phyloP scores from a whole-genome alignment of 2,113 vertebrate genomes.

The Pseudonaja textilis region DNA sequence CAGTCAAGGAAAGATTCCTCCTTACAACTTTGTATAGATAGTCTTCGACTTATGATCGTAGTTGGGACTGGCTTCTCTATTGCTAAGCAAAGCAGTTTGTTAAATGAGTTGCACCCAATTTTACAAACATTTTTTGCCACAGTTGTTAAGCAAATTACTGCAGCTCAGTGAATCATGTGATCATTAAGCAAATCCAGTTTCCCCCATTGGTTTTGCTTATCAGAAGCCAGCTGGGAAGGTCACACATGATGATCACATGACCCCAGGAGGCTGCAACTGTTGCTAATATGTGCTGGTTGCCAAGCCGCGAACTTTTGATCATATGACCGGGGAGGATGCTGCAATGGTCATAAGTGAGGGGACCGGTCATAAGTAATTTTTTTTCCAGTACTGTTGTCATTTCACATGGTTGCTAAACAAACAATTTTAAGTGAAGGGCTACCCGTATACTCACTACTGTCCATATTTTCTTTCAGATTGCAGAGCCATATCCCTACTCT shows the following conservation, averaged over 20 bases:
- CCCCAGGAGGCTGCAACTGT: neutral
- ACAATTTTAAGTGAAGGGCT: neutral
- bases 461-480: slow-evolving; percentile 14
- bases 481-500: slow-evolving; percentile 12
- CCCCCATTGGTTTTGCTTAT: neutral
- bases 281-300: neutral
- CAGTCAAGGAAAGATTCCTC: neutral
- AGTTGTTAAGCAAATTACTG: neutral
- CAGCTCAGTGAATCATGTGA: neutral
- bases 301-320: neutral
- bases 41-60: neutral
- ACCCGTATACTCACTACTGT: neutral
- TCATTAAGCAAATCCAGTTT: neutral
- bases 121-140: neutral
- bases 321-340: neutral
- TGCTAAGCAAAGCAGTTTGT: neutral
- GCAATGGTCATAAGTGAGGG: neutral
- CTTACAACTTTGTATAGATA: neutral
- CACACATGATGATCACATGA: neutral
- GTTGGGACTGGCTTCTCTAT: neutral
- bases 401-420: neutral
- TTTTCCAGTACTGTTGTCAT: neutral
- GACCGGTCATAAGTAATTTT: neutral
- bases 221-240: neutral
- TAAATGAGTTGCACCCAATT: neutral